These are phyloP conservation scores for Symphodus melops DNA, from an alignment of 2,113 vertebrate genomes.

Conservation along the genomic window DNA sequence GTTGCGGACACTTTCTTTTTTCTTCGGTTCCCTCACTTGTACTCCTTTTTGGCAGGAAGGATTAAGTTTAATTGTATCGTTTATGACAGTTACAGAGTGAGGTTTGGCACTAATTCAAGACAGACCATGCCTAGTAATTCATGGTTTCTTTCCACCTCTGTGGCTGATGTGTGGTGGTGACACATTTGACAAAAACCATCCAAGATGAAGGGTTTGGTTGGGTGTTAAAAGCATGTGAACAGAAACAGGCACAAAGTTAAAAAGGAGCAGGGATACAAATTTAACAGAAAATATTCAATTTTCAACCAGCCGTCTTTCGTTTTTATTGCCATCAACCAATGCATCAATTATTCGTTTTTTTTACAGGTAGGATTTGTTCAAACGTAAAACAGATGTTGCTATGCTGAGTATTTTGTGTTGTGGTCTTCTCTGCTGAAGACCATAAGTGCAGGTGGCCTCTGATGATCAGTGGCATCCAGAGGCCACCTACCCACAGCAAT, in stretches of 20 bases:
- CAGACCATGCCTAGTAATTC: conserved; percentile 70
- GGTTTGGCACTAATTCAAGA: conserved; percentile 74
- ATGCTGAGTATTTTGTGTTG: conserved; percentile 17
- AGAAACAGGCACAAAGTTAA: conserved; percentile 7
- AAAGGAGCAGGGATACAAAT: conserved; percentile 32
- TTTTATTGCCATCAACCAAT: conserved; percentile 21
- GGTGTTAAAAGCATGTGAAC: background rate
- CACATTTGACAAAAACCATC: conserved; percentile 75
- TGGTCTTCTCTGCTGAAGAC: conserved; percentile 31
- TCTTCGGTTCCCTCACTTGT: conserved; percentile 9
- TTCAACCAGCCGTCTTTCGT: conserved; percentile 23
- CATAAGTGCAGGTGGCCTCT: no score
- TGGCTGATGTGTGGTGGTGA: conserved; percentile 72
- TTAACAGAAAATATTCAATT: conserved; percentile 35
- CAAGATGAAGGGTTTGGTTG: conserved; percentile 31
- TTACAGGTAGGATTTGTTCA: conserved; percentile 21
- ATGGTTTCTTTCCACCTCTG: conserved; percentile 74
- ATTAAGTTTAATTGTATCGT: conserved; percentile 79
- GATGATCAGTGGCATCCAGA: conserved; percentile 34
- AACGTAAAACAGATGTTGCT: conserved; percentile 30
- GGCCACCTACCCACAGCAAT: conserved; percentile 60
- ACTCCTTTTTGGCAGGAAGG: conserved; percentile 62
- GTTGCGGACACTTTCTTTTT: conserved; percentile 45
- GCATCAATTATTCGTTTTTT: conserved; percentile 15
- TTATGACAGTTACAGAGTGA: conserved; percentile 75